A percentile compares a stretch with the other conserved stretches of the same genome.
These are phyloP conservation scores for Hypolimnas misippus DNA, from an alignment of 2,888 invertebrate genomes.

Conservation along the genomic window DNA sequence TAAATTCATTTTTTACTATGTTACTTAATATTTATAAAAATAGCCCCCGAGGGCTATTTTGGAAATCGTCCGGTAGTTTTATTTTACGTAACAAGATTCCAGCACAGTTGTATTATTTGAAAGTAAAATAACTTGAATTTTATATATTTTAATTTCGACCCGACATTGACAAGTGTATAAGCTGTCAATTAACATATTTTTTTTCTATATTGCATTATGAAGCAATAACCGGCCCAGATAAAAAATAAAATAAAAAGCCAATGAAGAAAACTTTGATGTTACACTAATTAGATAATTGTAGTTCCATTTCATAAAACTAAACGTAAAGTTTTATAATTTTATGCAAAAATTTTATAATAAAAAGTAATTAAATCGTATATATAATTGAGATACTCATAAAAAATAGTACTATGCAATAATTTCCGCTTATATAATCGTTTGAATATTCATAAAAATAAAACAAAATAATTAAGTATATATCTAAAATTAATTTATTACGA, in stretches of 20 bases:
- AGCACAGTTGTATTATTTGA: neutral
- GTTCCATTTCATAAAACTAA: neutral
- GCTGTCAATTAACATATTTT: neutral
- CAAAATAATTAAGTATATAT: neutral
- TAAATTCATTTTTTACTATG: no score
- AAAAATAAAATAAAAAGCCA: neutral
- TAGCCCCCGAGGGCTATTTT: neutral
- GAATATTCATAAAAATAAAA: neutral
- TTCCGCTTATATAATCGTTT: neutral
- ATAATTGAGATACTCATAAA: no score
- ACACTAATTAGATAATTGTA: no score
- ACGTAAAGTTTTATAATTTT: neutral
- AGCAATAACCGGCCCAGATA: neutral
- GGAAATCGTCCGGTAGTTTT: neutral
- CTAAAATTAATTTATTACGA: neutral
- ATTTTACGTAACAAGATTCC: neutral
- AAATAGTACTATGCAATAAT: neutral
- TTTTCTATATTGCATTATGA: neutral
- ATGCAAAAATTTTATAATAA: neutral
- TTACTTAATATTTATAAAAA: no score
- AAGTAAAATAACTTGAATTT: constrained; percentile 5
- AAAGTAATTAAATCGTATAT: neutral
- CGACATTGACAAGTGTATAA: constrained; percentile 2
- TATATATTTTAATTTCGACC: constrained; percentile 8
- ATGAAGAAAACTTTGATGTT: neutral